These are phyloP conservation scores for Eilema caniola DNA, from an alignment of 2,888 invertebrate genomes.

Conservation along the genomic window DNA sequence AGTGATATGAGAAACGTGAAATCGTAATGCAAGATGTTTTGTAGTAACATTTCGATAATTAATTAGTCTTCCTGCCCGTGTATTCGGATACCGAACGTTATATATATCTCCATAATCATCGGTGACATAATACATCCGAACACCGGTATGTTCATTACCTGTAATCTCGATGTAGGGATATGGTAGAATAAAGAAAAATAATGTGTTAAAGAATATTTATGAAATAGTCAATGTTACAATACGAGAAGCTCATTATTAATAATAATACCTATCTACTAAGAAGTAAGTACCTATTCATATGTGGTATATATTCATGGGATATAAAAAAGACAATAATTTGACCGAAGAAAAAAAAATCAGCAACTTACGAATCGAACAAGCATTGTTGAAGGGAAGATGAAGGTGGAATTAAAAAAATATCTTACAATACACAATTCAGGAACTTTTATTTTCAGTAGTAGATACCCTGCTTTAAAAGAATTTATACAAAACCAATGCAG, in stretches of 20 bases:
- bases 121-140: background rate
- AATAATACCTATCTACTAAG: too few relatives aligned
- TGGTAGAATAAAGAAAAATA: too few relatives aligned
- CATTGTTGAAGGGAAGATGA: background rate
- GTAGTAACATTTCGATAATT: slow-evolving; percentile 3
- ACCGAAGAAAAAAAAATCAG: background rate
- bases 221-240: background rate
- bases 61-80: background rate
- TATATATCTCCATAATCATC: background rate
- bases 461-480: background rate
- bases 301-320: background rate
- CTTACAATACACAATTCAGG: background rate
- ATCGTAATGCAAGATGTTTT: background rate
- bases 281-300: too few relatives aligned
- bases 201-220: too few relatives aligned
- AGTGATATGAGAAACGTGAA: background rate
- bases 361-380: background rate
- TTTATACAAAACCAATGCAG: background rate
- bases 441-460: background rate
- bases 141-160: background rate
- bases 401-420: background rate
- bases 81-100: background rate
- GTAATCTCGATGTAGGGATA: too few relatives aligned
- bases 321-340: background rate
- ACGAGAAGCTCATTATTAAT: background rate